Evolutionary conservation across 2,797 vertebrate species (phyloP), one percentile per base, ranked within the genome.

Genomic region (Sus cebifrons): DNA sequence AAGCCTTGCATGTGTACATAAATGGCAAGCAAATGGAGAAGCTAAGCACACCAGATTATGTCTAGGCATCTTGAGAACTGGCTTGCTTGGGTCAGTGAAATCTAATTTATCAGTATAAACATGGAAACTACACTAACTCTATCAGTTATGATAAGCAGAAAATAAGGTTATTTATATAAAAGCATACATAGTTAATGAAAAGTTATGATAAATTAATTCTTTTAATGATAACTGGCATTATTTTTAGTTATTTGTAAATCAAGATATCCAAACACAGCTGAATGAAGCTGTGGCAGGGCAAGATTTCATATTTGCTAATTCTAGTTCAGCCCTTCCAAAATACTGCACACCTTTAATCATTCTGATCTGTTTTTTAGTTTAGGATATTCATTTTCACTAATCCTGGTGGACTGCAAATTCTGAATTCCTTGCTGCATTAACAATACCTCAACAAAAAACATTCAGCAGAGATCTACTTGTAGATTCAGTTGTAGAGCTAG

Each of bases 331-430:
- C 54, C 95, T 88, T 56, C n/a, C 62, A 88, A 81, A 81, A 90
- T 17, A 94, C 9, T 86, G 49, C 10, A 74, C 18, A 74, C 0
- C 91, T 25, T n/a, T 95, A 70, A 90, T 14, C 83, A 23, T 81
- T 91, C 64, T 92, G 88, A 77, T 79, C 36, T 67, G 15, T 86
- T 82, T 62, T 82, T 89, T 83, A 95, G 36, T 82, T 97, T 79
- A 86, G 95, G 89, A 93, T 93, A 81, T 6, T 96, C 25, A 65
- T 86, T 96, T 96, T 86, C 60, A 89, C 62, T 95, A 89, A 36
- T 75, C 16, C 27, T 89, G 3, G 17, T 70, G 56, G 49, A 81
- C 44, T 75, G 3, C 79, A 74, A 94, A 74, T 77, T 93, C 70
- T 95, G 75, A 10, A 89, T 95, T 93, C 58, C 52, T 60, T 91